phyloP scores from a whole-genome alignment of 2,797 vertebrate genomes.

The Enteromius anoplus region DNA sequence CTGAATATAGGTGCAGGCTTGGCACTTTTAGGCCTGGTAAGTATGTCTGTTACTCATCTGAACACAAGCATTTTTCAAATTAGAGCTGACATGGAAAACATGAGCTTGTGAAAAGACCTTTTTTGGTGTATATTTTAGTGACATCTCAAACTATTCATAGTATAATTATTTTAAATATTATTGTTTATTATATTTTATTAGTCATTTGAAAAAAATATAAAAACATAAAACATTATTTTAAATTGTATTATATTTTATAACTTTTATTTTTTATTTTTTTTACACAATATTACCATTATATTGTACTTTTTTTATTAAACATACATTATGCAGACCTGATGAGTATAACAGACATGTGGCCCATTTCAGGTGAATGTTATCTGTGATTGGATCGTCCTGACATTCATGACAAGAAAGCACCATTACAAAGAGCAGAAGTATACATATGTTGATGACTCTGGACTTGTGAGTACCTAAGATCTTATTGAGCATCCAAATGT shows the following conservation, averaged over 20 bases:
- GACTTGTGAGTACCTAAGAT: constrained; percentile 56
- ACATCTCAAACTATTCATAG: background rate
- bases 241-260: too few relatives aligned
- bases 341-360: background rate
- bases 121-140: background rate
- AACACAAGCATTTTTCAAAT: background rate
- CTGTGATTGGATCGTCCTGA: constrained; percentile 83
- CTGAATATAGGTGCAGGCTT: constrained; percentile 86
- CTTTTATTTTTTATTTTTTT: too few relatives aligned
- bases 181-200: too few relatives aligned
- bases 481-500: background rate
- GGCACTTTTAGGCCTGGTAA: constrained; percentile 83
- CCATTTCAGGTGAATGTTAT: constrained; percentile 79
- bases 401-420: constrained; percentile 80
- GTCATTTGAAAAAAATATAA: too few relatives aligned
- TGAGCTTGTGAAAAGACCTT: background rate
- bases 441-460: constrained; percentile 80
- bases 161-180: background rate
- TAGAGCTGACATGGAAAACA: background rate
- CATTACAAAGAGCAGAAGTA: constrained; percentile 86
- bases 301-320: background rate
- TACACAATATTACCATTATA: too few relatives aligned
- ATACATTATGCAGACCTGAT: background rate
- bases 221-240: too few relatives aligned
- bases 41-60: constrained; percentile 54